phyloP scores from a whole-genome alignment of 2,113 vertebrate genomes.

The Elachura formosa region DNA sequence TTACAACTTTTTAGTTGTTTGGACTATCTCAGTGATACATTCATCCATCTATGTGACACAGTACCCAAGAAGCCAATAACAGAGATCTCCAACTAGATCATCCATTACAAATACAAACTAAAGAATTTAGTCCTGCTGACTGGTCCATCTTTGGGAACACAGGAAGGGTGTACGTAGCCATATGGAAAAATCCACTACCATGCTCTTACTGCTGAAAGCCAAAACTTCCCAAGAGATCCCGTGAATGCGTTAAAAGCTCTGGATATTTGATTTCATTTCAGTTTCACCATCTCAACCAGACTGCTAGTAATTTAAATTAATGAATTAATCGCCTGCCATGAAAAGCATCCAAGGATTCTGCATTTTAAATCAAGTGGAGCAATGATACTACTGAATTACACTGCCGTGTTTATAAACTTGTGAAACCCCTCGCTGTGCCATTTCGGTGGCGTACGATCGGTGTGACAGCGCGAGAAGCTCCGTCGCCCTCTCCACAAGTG shows the following conservation, averaged over 20 bases:
- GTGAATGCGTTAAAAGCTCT: background rate
- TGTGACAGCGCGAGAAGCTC: background rate
- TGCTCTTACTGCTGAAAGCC: background rate
- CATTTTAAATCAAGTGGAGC: background rate
- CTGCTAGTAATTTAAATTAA: background rate
- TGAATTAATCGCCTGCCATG: background rate
- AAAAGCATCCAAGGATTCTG: background rate
- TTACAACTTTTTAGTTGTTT: background rate
- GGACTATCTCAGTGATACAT: background rate
- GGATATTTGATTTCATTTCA: background rate
- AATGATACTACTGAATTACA: rapidly evolving
- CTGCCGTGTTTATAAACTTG: background rate
- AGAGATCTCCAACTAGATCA: background rate
- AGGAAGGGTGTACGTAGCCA: background rate
- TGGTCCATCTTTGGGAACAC: background rate
- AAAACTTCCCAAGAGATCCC: slow-evolving; percentile 9
- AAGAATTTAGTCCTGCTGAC: background rate
- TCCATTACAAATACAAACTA: background rate
- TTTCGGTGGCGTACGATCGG: background rate
- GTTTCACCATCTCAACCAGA: background rate
- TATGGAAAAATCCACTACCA: slow-evolving; percentile 27
- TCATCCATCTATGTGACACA: background rate
- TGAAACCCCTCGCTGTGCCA: background rate
- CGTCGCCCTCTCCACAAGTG: rapidly evolving
- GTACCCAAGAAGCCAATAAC: background rate